A percentile compares a stretch with the other conserved stretches of the same genome.
Evolutionary conservation across 2,797 vertebrate species (phyloP).

Genomic region (Synaphobranchus kaupii): DNA sequence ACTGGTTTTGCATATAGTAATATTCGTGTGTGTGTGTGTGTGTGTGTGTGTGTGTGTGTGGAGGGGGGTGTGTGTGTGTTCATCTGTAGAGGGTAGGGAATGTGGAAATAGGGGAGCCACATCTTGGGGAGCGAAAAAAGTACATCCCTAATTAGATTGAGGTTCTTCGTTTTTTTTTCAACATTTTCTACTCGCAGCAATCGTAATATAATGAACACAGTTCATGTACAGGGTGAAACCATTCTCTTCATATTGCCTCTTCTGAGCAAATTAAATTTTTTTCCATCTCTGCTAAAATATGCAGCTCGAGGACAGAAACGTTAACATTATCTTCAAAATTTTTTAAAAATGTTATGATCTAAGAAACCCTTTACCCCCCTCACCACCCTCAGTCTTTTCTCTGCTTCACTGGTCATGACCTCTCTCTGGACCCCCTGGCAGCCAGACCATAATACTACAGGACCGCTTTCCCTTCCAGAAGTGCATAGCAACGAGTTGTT

Average conservation of each 20-base stretch:
- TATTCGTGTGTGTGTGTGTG: neutral
- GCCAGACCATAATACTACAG: slow-evolving; percentile 49
- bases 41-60: neutral
- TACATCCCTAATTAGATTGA: slow-evolving; percentile 16
- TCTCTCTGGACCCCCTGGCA: slow-evolving; percentile 28
- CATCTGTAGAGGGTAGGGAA: neutral
- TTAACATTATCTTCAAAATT: slow-evolving; percentile 37
- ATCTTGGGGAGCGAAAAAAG: neutral
- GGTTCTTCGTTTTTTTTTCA: neutral
- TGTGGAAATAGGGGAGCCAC: neutral
- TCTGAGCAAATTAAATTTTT: slow-evolving; percentile 13
- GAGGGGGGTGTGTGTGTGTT: neutral
- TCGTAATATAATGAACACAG: neutral
- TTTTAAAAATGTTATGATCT: slow-evolving; percentile 30
- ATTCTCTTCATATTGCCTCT: slow-evolving; percentile 27
- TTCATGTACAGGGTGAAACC: neutral
- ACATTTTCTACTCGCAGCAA: neutral
- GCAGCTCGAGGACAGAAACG: slow-evolving; percentile 33
- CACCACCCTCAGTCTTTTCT: slow-evolving; percentile 16
- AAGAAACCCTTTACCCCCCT: slow-evolving; percentile 24
- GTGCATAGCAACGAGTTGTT: slow-evolving; percentile 55
- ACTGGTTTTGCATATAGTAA: neutral
- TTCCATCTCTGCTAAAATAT: slow-evolving; percentile 32
- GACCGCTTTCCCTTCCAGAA: slow-evolving; percentile 42
- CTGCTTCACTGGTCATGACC: slow-evolving; percentile 21